Percentiles rank a stretch among this genome's conserved stretches.
phyloP scores from a whole-genome alignment of 2,888 invertebrate genomes.

The Tigriopus californicus region DNA sequence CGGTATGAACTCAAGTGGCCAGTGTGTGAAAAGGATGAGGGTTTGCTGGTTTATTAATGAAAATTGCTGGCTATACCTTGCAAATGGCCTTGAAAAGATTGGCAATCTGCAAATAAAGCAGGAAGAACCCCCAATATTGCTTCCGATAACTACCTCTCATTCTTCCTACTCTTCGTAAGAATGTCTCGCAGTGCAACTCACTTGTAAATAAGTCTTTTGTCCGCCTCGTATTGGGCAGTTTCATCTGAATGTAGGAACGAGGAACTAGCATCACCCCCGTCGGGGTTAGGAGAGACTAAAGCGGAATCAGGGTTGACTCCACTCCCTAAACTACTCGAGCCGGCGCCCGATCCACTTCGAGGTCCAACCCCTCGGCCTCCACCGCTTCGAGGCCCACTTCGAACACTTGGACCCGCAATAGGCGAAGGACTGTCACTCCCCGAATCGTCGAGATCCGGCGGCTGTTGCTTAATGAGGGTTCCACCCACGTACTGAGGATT shows the following conservation, averaged over 20 bases:
- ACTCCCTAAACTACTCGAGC: too few relatives aligned
- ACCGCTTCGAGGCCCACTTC: background rate
- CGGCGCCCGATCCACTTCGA: background rate
- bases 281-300: background rate
- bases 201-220: constrained; percentile 15
- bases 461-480: background rate
- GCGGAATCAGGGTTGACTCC: background rate
- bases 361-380: background rate
- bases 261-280: background rate
- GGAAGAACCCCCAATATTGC: too few relatives aligned
- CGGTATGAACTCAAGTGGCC: too few relatives aligned
- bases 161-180: too few relatives aligned
- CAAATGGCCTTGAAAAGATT: too few relatives aligned
- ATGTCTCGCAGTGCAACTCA: too few relatives aligned
- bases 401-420: background rate
- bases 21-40: too few relatives aligned
- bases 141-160: too few relatives aligned
- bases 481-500: background rate
- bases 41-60: too few relatives aligned
- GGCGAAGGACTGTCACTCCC: background rate
- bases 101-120: too few relatives aligned
- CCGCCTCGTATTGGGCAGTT: constrained; percentile 16
- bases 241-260: background rate
- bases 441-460: background rate
- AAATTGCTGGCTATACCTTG: too few relatives aligned